Conservation (phyloP, 2,797 vertebrate species). For the Uromys caudimaculatus region DNA sequence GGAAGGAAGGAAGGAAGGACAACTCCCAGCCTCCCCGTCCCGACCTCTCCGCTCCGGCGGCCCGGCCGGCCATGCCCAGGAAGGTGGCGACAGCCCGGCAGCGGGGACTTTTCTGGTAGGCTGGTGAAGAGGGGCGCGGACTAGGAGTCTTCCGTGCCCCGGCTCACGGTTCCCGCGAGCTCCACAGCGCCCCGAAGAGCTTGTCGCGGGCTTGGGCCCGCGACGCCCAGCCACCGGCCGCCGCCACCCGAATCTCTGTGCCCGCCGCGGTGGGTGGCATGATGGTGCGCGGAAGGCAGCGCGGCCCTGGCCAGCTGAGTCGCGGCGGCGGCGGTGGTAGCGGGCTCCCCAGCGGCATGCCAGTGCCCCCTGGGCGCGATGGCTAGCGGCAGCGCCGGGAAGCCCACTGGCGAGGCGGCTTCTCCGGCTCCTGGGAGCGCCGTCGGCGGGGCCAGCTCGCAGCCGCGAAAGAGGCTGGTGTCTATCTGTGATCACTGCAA, state of each 20-base stretch:
- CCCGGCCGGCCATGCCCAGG: slow-evolving; percentile 77
- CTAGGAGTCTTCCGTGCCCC: slow-evolving; percentile 29
- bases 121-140: slow-evolving; percentile 68
- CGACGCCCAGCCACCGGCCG: slow-evolving; percentile 46
- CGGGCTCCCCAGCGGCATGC: slow-evolving; percentile 89
- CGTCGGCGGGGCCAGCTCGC: slow-evolving; percentile 85
- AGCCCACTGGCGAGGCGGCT: slow-evolving; percentile 92
- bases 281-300: slow-evolving; percentile 92
- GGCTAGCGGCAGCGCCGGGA: slow-evolving; percentile 97
- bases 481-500: slow-evolving; percentile 96
- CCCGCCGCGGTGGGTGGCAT: slow-evolving; percentile 89
- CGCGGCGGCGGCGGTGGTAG: slow-evolving; percentile 88
- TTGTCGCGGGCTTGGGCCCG: neutral
- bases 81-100: slow-evolving; percentile 75
- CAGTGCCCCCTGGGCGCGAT: slow-evolving; percentile 91
- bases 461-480: slow-evolving; percentile 95
- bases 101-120: slow-evolving; percentile 76
- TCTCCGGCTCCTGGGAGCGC: slow-evolving; percentile 87
- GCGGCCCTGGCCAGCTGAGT: slow-evolving; percentile 89
- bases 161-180: slow-evolving; percentile 58
- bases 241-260: slow-evolving; percentile 81
- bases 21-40: slow-evolving; percentile 76
- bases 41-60: slow-evolving; percentile 50
- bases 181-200: neutral
- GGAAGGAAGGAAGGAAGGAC: slow-evolving; percentile 75